Conservation (phyloP, 2,888 invertebrate species). For the Autographa gamma region DNA sequence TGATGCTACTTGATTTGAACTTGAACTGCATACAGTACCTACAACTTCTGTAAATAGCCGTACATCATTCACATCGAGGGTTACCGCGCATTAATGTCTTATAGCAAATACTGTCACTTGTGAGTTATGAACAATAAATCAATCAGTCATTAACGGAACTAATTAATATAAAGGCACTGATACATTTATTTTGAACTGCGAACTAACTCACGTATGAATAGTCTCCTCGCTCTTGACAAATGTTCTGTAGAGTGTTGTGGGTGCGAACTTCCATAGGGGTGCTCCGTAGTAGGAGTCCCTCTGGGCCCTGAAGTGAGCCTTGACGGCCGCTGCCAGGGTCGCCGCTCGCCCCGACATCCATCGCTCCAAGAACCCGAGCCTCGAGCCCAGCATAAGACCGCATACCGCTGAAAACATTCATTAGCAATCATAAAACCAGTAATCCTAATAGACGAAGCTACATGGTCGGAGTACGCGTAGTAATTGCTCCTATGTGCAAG, state of each 20-base stretch:
- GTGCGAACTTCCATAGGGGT: conserved; percentile 94
- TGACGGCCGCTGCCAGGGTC: conserved; percentile 92
- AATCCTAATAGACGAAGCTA: neutral
- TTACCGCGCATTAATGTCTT: conserved; percentile 30
- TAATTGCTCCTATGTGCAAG: neutral
- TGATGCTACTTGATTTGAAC: conserved; percentile 34
- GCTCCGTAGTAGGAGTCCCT: conserved; percentile 95
- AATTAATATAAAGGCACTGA: conserved; percentile 27
- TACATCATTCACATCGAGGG: conserved; percentile 27
- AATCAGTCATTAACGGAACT: conserved; percentile 29
- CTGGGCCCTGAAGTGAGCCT: conserved; percentile 93
- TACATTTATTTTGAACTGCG: conserved; percentile 27
- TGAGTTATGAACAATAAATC: conserved; percentile 34
- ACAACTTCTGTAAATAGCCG: conserved; percentile 11
- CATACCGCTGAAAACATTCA: conserved; percentile 90
- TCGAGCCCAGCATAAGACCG: conserved; percentile 93
- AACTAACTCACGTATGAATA: conserved; percentile 92
- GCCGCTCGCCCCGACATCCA: conserved; percentile 89
- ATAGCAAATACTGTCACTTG: conserved; percentile 34
- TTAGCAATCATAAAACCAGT: neutral
- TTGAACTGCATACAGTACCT: conserved; percentile 36
- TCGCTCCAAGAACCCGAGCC: conserved; percentile 92
- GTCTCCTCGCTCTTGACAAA: conserved; percentile 93
- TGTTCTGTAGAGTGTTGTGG: conserved; percentile 92
- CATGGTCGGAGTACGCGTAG: neutral